Base-by-base conservation (phyloP, 2,797 vertebrate genomes). In the Protosalanx chinensis region DNA sequence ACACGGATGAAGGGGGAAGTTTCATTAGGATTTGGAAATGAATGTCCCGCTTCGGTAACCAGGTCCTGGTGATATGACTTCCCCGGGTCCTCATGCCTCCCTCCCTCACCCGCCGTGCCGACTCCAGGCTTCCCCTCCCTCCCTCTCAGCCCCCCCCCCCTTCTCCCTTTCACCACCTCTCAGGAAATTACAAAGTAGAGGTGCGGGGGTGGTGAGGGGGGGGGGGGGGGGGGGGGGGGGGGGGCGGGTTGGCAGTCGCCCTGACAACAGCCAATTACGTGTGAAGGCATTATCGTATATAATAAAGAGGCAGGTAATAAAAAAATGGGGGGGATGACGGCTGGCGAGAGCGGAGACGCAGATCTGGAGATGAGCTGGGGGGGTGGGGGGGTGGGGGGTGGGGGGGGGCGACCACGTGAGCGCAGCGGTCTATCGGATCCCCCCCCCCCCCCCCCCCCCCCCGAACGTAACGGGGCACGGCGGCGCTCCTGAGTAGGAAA, bases 11-110 rank as follows among this genome's bases (percentile, higher is more conserved):
- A 20, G 23, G 62, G 32, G 62, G 46, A 67, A 51, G 20, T 51
- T 67, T 67, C 46, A 51, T 68, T 68, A 58, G 51, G 30, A 68
- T 68, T 56, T 68, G 30, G 51, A 68, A 57, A 33, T 33, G 27
- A 30, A 32, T 35, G 41, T 30, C 16, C 30, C 35, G 64, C 64
- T 67, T 51, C 23, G 27, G 20, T 32, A 41, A 56, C 57, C 51
- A 15, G 23, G 20, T 32, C 5, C 59, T 15, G 29, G 23, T n/a
- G 23, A 61, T 30, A 61, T 8, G 8, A 4, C 29, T 16, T 30
- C 59, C 59, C 5, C 16, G n/a, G 5, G 18, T n/a, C n/a, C 57
- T 41, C 57, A 23, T 29, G 29, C 23, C 65, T 67, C 49, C 49
- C 27, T 59, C 56, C n/a, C 18, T 20, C 23, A 4, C 20, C 20